phyloP scores from a whole-genome alignment of 2,113 vertebrate species.

The Corythaeola cristata region DNA sequence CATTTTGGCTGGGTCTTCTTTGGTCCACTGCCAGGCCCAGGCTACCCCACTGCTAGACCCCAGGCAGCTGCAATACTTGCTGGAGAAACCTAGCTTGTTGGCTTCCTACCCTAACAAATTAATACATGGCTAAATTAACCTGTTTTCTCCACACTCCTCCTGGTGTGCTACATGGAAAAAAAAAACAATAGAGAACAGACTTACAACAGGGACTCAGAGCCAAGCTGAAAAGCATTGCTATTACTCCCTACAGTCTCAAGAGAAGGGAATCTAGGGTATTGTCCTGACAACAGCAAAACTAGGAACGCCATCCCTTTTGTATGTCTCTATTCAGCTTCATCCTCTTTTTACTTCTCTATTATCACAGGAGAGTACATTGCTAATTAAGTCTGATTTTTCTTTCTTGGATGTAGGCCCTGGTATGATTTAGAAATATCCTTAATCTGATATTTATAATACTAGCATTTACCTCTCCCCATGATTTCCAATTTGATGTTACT shows the following conservation, averaged over 20 bases:
- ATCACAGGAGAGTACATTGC: background rate
- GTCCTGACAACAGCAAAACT: background rate
- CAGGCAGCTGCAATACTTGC: background rate
- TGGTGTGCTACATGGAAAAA: background rate
- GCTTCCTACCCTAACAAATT: background rate
- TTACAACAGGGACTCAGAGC: background rate
- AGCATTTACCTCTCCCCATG: constrained; percentile 19
- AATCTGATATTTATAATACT: background rate
- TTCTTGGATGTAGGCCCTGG: background rate
- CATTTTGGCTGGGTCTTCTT: background rate
- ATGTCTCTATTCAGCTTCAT: background rate
- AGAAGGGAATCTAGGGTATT: background rate
- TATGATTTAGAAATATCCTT: constrained; percentile 17
- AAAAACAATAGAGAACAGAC: background rate
- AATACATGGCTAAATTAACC: background rate
- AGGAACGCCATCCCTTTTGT: background rate
- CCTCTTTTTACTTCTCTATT: background rate
- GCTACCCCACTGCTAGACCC: background rate
- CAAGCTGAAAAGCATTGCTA: background rate
- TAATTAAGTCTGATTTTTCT: constrained; percentile 25
- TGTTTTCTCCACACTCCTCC: background rate
- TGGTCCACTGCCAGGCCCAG: background rate
- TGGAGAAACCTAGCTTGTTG: background rate
- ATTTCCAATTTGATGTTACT: background rate
- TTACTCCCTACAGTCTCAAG: background rate